Base-by-base conservation (phyloP, 2,888 invertebrate genomes). In the Eupithecia vulgata region DNA sequence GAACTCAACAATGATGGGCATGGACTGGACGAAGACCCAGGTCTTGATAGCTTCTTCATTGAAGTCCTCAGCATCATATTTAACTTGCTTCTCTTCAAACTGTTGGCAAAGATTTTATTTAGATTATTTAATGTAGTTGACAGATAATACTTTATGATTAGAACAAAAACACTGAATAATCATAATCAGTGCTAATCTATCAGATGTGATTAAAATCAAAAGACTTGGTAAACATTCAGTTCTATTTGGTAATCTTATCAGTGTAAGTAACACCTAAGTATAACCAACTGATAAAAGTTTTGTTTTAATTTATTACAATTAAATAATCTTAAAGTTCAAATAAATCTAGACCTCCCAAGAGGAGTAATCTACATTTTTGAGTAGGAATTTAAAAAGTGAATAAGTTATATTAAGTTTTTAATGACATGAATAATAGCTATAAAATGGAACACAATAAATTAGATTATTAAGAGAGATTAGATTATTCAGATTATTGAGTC, bases 1-100 rank as follows among this genome's bases (percentile, higher is more conserved):
- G 95, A 99, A 99, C 91, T 99, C 99, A 71, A 99, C 97, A 80
- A 99, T 96, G 78, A 98, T 93, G 30, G 99, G 99, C 88, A 99
- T 95, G 71, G 98, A 96, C 88, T 99, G 97, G 61, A 96, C 95
- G 77, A 96, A 95, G 81, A 99, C 96, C 95, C 99, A 99, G 83
- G 97, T 96, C 91, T 96, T 97, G 82, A 99, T 91, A 70, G 93
- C 93, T 35, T 96, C 96, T 77, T 96, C 95, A 21, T 93, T 95
- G 77, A 92, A 87, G 59, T 95, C 85, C 85, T 97, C 98, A 10
- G 96, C 97, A 0, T 96, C 96, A 82, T 96, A 97, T 71, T 96
- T 95, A 75, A 95, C 96, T 84, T 96, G 96, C 80, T 96, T 96
- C 84, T 98, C 98, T 88, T 99, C 98, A 86, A 98, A 98, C 96